Conservation (phyloP, 2,888 invertebrate species). For the Lepidocyrtinus sp. region DNA sequence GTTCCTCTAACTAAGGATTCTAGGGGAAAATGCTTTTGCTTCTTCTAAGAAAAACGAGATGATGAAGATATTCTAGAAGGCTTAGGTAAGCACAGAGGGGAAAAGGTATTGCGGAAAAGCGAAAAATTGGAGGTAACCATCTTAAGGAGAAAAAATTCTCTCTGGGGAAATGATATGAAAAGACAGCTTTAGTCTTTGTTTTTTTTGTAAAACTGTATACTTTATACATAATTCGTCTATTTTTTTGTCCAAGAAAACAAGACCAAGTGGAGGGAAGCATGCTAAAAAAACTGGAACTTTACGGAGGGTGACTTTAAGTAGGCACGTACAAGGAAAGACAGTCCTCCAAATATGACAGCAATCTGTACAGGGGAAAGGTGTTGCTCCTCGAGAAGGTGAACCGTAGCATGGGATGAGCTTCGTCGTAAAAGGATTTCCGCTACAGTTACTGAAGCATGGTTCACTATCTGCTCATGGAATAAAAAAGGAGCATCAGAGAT, state of each 20-base stretch:
- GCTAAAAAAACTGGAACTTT: background rate
- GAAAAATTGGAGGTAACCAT: background rate
- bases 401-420: slow-evolving; percentile 41
- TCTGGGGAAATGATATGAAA: slow-evolving; percentile 38
- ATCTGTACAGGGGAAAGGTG: slow-evolving; percentile 55
- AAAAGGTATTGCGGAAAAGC: background rate
- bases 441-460: slow-evolving; percentile 53
- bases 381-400: slow-evolving; percentile 51
- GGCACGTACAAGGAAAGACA: slow-evolving; percentile 59
- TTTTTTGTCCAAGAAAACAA: background rate
- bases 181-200: background rate
- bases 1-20: slow-evolving; percentile 9
- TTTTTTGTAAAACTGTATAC: background rate
- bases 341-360: slow-evolving; percentile 60
- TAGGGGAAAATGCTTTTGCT: background rate
- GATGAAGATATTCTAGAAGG: background rate
- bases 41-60: background rate
- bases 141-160: slow-evolving; percentile 23
- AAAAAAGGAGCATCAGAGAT: slow-evolving; percentile 16
- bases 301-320: too few relatives aligned
- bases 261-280: background rate
- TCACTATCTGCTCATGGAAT: slow-evolving; percentile 49
- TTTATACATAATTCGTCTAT: background rate
- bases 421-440: slow-evolving; percentile 56
- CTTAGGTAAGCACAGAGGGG: background rate